Conservation (phyloP, 2,113 vertebrate species). For the Heptranchias perlo region DNA sequence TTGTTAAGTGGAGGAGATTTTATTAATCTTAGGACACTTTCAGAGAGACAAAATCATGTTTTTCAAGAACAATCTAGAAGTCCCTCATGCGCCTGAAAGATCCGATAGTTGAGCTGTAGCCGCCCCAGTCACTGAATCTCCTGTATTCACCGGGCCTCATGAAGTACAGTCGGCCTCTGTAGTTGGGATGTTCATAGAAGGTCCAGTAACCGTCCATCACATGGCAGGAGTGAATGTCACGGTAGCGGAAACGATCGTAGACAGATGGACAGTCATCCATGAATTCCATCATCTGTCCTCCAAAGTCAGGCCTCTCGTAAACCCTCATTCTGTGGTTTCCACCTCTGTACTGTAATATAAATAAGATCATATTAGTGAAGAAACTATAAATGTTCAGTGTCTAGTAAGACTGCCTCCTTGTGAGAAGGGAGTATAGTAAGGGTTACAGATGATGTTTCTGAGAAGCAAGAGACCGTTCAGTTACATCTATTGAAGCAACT, state of each 20-base stretch:
- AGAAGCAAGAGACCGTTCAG: background rate
- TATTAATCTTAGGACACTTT: background rate
- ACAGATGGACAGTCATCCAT: slow-evolving; percentile 59
- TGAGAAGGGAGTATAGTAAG: background rate
- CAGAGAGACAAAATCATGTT: background rate
- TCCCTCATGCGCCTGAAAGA: slow-evolving; percentile 62
- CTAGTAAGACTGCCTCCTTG: background rate
- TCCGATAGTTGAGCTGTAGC: slow-evolving; percentile 58
- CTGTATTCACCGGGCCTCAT: slow-evolving; percentile 57
- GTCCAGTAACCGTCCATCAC: slow-evolving; percentile 58
- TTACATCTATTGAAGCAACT: too few species aligned
- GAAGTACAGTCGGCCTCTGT: slow-evolving; percentile 54
- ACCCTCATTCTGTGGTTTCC: slow-evolving; percentile 58
- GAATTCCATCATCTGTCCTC: slow-evolving; percentile 57
- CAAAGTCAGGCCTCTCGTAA: slow-evolving; percentile 63
- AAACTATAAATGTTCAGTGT: too few species aligned
- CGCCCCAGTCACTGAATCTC: slow-evolving; percentile 60
- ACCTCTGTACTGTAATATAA: slow-evolving; percentile 53
- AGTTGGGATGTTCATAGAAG: slow-evolving; percentile 57
- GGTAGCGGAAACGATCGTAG: slow-evolving; percentile 50
- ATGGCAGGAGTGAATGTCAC: slow-evolving; percentile 56
- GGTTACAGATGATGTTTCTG: background rate
- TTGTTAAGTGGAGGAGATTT: too few species aligned
- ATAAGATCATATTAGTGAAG: background rate
- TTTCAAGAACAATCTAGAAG: slow-evolving; percentile 41